These are phyloP conservation scores for Acridotheres tristis DNA, from an alignment of 2,797 vertebrate species.

Conservation along the genomic window DNA sequence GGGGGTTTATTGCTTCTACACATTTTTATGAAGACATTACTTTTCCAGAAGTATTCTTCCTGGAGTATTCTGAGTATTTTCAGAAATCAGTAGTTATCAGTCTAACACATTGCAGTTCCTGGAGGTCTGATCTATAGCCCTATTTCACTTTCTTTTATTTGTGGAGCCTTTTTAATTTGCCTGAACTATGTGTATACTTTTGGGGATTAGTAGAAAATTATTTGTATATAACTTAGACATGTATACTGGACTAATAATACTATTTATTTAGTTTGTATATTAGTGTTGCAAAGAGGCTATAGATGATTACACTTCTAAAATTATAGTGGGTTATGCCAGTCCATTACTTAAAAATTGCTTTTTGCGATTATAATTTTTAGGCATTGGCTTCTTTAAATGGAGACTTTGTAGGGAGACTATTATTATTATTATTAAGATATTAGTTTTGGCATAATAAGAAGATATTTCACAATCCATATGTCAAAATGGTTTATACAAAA, in stretches of 20 bases:
- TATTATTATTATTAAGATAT: background rate
- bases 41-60: conserved; percentile 51
- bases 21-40: conserved; percentile 59
- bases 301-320: background rate
- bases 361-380: background rate
- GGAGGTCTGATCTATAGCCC: background rate
- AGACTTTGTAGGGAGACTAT: background rate
- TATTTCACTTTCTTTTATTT: background rate
- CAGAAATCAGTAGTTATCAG: conserved; percentile 11
- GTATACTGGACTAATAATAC: background rate
- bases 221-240: background rate
- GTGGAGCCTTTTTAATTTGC: background rate
- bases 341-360: background rate
- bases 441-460: background rate
- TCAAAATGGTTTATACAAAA: background rate
- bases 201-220: background rate
- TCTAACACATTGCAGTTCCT: background rate
- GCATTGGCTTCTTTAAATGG: background rate
- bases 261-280: background rate
- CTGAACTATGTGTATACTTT: background rate
- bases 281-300: background rate
- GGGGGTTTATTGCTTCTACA: conserved; percentile 35
- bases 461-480: background rate
- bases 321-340: background rate
- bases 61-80: background rate